phyloP scores from a whole-genome alignment of 2,113 vertebrate genomes.

The Balaenoptera acutorostrata region DNA sequence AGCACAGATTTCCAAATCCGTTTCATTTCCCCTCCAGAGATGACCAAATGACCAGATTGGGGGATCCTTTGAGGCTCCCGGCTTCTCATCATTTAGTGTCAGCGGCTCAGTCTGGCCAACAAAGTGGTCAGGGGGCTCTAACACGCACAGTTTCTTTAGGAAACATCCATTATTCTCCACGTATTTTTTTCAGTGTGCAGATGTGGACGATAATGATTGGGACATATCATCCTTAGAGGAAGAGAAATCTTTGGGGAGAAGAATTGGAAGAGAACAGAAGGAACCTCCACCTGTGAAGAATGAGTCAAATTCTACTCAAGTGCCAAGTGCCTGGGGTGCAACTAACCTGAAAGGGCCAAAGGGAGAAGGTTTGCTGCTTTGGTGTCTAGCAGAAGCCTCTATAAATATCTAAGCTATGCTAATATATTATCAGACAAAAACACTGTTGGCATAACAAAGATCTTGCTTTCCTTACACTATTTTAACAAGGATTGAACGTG shows the following conservation, averaged over 20 bases:
- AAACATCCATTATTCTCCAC: neutral
- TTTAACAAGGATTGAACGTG: neutral
- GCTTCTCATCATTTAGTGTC: accelerated
- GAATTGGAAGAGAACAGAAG: conserved; percentile 69
- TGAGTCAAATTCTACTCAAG: conserved; percentile 76
- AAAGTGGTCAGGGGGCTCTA: neutral
- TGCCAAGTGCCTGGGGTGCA: conserved; percentile 86
- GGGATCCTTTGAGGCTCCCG: neutral
- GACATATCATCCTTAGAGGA: conserved; percentile 88
- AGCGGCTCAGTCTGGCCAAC: neutral
- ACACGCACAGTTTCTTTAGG: neutral
- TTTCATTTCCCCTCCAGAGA: neutral
- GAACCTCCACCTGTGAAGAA: conserved; percentile 75
- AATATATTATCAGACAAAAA: neutral
- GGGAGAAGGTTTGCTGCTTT: conserved; percentile 81
- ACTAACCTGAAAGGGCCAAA: conserved; percentile 77
- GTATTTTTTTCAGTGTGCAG: conserved; percentile 69
- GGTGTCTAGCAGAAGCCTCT: neutral
- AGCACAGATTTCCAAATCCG: neutral
- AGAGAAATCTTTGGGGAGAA: conserved; percentile 76
- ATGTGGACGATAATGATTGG: conserved; percentile 87
- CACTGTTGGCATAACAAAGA: neutral
- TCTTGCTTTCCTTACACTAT: neutral
- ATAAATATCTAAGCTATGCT: neutral
- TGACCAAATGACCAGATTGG: neutral